Percentiles rank a stretch among this genome's conserved stretches.
Conservation (phyloP, 1,140 invertebrate species). For the Calycopis cecrops region DNA sequence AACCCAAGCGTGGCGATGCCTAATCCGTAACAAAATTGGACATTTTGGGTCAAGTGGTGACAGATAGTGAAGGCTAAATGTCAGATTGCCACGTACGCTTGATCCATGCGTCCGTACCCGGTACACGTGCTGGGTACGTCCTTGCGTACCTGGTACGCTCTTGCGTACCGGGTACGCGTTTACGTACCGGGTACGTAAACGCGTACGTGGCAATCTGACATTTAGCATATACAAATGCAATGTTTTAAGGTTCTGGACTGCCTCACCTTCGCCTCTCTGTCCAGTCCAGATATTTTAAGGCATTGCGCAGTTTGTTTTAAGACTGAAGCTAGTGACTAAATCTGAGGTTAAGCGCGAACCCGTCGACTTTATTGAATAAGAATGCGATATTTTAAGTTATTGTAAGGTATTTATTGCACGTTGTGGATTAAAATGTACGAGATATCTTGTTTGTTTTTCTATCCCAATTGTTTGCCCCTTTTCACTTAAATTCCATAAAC, state of each 20-base stretch:
- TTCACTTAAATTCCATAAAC: background rate
- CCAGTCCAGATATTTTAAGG: conserved; percentile 41
- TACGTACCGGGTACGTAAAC: too few species aligned
- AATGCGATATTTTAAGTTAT: conserved; percentile 39
- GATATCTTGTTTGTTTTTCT: conserved; percentile 29
- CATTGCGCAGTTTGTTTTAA: conserved; percentile 43
- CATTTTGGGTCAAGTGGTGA: conserved; percentile 63
- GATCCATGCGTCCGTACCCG: background rate
- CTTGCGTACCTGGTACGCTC: too few species aligned
- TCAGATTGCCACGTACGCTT: conserved; percentile 56
- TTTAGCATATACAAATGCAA: conserved; percentile 53
- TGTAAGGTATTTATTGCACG: conserved; percentile 69
- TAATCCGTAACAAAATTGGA: conserved; percentile 61
- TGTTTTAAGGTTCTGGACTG: conserved; percentile 53
- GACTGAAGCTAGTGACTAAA: conserved; percentile 51
- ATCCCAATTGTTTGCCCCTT: conserved; percentile 3
- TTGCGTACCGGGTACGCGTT: too few species aligned
- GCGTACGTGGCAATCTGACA: conserved; percentile 58
- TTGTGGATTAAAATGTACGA: conserved; percentile 54
- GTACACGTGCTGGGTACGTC: too few species aligned
- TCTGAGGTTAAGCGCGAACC: conserved; percentile 56
- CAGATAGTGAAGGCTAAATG: conserved; percentile 55
- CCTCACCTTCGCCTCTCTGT: conserved; percentile 25
- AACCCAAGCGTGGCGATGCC: conserved; percentile 45
- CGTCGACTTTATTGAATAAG: conserved; percentile 49